Percentiles rank a stretch among this genome's conserved stretches.
Evolutionary conservation across 2,888 invertebrate genomes (phyloP).

Genomic region (Leuctra nigra): DNA sequence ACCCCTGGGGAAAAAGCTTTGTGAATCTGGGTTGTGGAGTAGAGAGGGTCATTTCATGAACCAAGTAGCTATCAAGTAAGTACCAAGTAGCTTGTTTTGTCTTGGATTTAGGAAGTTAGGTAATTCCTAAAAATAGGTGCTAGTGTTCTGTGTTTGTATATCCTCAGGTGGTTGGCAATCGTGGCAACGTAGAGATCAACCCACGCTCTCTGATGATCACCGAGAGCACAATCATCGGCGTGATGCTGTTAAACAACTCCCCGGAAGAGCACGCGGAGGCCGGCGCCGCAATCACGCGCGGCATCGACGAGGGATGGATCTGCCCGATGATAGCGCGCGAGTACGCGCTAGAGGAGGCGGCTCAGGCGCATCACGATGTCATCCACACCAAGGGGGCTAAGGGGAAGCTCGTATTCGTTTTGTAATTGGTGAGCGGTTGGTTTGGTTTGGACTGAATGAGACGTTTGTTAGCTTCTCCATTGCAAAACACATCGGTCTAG

Average conservation of each 20-base stretch:
- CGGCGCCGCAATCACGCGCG: constrained; percentile 37
- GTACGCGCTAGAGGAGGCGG: constrained; percentile 39
- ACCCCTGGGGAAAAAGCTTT: no score
- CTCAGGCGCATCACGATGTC: constrained; percentile 41
- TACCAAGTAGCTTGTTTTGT: no score
- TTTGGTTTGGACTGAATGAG: no score
- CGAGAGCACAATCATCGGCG: constrained; percentile 40
- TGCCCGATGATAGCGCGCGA: constrained; percentile 40
- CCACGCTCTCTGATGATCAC: constrained; percentile 40
- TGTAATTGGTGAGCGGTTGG: no score
- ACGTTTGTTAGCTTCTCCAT: no score
- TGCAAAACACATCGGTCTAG: no score
- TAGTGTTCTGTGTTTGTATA: constrained; percentile 1
- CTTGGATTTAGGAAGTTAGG: no score
- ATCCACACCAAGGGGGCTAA: constrained; percentile 36
- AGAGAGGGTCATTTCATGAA: no score
- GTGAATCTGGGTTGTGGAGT: no score
- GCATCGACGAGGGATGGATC: constrained; percentile 40
- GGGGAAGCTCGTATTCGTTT: constrained; percentile 30
- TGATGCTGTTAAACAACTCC: constrained; percentile 32
- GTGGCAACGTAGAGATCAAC: constrained; percentile 40
- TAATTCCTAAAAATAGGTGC: background rate
- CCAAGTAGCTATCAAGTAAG: no score
- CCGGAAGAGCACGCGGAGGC: constrained; percentile 41
- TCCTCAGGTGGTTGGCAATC: constrained; percentile 42